These are phyloP conservation scores for Drosophila quadrilineata DNA, from an alignment of 1,140 invertebrate genomes.

Conservation along the genomic window DNA sequence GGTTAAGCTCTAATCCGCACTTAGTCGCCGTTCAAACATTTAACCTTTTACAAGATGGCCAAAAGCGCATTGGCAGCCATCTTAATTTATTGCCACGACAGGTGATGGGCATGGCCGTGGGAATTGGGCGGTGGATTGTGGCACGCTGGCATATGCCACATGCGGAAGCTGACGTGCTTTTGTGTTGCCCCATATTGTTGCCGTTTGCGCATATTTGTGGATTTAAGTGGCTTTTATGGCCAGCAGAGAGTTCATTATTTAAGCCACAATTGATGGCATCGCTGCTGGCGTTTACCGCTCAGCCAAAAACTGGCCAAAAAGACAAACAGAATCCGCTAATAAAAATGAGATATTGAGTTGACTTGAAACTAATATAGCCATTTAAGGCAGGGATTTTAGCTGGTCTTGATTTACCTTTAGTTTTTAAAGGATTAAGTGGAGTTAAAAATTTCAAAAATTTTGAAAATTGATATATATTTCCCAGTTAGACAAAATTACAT, in stretches of 20 bases:
- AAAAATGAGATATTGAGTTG: not conserved
- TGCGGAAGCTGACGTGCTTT: not conserved
- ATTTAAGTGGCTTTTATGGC: conserved; percentile 70
- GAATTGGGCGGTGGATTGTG: not conserved
- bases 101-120: conserved; percentile 6
- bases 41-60: conserved; percentile 68
- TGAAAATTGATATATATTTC: no score
- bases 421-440: no score
- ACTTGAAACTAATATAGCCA: not conserved
- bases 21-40: conserved; percentile 64
- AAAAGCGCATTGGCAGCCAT: conserved; percentile 27
- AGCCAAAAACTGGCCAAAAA: conserved; percentile 5
- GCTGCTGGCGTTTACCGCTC: conserved; percentile 3
- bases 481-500: no score
- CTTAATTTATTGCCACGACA: conserved; percentile 65
- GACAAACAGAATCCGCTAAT: not conserved
- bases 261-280: conserved; percentile 39
- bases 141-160: not conserved
- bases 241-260: conserved; percentile 53
- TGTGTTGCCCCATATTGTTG: not conserved
- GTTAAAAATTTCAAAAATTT: no score
- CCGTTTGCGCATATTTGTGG: conserved; percentile 49
- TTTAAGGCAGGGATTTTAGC: no score
- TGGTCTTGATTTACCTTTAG: no score
- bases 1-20: conserved; percentile 63